A percentile compares a stretch with the other conserved stretches of the same genome.
Conservation (phyloP, 1,140 invertebrate genomes). For the Diuraphis noxia region DNA sequence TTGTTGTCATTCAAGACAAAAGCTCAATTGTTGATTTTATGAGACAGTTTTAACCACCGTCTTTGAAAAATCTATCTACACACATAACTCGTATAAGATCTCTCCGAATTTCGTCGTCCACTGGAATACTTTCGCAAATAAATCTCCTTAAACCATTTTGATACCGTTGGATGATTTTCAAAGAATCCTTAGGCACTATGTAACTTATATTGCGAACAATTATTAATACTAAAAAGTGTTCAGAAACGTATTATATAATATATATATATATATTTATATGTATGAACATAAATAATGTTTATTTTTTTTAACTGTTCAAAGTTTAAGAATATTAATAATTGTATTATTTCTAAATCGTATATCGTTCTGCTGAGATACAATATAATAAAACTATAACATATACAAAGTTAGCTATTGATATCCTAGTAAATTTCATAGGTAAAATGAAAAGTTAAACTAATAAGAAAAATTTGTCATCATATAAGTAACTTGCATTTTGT, state of each 20-base stretch:
- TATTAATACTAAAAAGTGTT: not conserved
- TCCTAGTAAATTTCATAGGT: not conserved
- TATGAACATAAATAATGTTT: not conserved
- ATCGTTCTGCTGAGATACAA: too few species aligned
- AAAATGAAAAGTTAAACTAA: not conserved
- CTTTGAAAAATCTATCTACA: not conserved
- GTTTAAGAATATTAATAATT: not conserved
- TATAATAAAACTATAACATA: too few species aligned
- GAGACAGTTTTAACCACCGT: not conserved
- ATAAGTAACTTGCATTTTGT: not conserved
- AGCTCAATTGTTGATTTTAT: not conserved
- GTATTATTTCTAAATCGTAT: not conserved
- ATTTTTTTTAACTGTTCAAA: not conserved
- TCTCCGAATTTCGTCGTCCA: not conserved
- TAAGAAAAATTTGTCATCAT: not conserved
- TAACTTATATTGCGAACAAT: not conserved
- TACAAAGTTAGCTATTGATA: too few species aligned
- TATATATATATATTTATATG: too few species aligned
- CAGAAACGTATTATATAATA: too few species aligned
- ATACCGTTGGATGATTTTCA: not conserved
- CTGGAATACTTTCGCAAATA: not conserved
- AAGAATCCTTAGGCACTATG: not conserved
- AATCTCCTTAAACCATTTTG: not conserved
- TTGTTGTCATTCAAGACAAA: not conserved
- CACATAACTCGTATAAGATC: not conserved